These are phyloP conservation scores for Oenanthe oenanthe DNA, from an alignment of 2,113 vertebrate genomes.

Conservation along the genomic window DNA sequence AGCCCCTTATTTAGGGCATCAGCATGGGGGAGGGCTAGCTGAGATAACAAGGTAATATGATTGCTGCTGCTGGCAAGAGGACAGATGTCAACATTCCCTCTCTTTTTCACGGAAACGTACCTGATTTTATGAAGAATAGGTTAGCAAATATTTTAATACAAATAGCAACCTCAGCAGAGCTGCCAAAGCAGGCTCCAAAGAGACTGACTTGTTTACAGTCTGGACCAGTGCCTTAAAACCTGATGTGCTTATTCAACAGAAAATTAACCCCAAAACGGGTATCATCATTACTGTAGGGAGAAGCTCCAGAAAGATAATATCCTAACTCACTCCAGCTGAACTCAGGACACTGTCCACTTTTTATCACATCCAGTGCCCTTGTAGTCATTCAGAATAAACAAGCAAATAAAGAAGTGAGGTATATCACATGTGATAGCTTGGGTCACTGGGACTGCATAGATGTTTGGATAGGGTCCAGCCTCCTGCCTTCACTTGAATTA, in stretches of 20 bases:
- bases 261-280: slow-evolving; percentile 59
- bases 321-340: slow-evolving; percentile 51
- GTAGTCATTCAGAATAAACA: slow-evolving; percentile 26
- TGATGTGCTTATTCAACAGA: slow-evolving; percentile 65
- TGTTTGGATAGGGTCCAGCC: slow-evolving; percentile 14
- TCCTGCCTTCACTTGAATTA: slow-evolving; percentile 59
- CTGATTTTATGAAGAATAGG: slow-evolving; percentile 62
- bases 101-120: slow-evolving; percentile 62
- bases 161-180: slow-evolving; percentile 26
- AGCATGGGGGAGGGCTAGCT: not conserved
- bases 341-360: slow-evolving; percentile 4
- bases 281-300: slow-evolving; percentile 30
- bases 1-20: slow-evolving; percentile 9
- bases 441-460: slow-evolving; percentile 27
- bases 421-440: slow-evolving; percentile 26
- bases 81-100: slow-evolving; percentile 37
- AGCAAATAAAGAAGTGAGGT: slow-evolving; percentile 56
- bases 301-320: slow-evolving; percentile 43
- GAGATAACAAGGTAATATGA: slow-evolving; percentile 5
- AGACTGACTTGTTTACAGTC: slow-evolving; percentile 65
- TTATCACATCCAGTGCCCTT: slow-evolving; percentile 9
- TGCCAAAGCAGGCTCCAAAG: slow-evolving; percentile 66
- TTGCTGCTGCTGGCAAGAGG: slow-evolving; percentile 18
- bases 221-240: slow-evolving; percentile 62
- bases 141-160: slow-evolving; percentile 62